Conservation (phyloP, 2,113 vertebrate species). For the Prionailurus bengalensis region DNA sequence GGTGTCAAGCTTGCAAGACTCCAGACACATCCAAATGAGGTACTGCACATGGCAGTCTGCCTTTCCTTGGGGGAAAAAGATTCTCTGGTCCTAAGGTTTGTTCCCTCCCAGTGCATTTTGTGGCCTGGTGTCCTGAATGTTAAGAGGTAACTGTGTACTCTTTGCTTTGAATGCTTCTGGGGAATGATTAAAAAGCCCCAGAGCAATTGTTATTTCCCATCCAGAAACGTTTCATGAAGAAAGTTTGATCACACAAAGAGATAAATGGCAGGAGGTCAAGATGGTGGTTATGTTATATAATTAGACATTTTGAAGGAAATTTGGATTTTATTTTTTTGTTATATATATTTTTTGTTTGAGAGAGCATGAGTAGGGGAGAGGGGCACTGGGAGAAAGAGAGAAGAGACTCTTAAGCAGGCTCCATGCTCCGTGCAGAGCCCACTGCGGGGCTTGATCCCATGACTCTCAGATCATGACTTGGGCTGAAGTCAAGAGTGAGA, state of each 20-base stretch:
- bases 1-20: not conserved
- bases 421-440: too few relatives aligned
- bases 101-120: not conserved
- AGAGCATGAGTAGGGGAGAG: too few relatives aligned
- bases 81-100: not conserved
- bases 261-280: not conserved
- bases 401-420: too few relatives aligned
- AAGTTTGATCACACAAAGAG: not conserved
- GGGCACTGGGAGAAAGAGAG: too few relatives aligned
- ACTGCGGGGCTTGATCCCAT: too few relatives aligned
- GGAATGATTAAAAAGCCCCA: not conserved
- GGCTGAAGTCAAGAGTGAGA: too few relatives aligned
- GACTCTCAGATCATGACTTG: too few relatives aligned
- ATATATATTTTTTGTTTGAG: too few relatives aligned
- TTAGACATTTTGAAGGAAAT: slow-evolving; percentile 5
- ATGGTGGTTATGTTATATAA: not conserved
- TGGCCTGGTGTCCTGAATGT: not conserved
- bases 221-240: not conserved
- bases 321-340: not conserved
- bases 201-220: not conserved
- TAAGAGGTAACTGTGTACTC: not conserved
- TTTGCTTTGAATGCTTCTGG: not conserved
- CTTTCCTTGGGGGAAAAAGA: not conserved
- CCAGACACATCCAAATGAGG: not conserved
- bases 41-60: not conserved